These are phyloP conservation scores for Pygoscelis antarcticus DNA, from an alignment of 2,113 vertebrate species.

Conservation along the genomic window DNA sequence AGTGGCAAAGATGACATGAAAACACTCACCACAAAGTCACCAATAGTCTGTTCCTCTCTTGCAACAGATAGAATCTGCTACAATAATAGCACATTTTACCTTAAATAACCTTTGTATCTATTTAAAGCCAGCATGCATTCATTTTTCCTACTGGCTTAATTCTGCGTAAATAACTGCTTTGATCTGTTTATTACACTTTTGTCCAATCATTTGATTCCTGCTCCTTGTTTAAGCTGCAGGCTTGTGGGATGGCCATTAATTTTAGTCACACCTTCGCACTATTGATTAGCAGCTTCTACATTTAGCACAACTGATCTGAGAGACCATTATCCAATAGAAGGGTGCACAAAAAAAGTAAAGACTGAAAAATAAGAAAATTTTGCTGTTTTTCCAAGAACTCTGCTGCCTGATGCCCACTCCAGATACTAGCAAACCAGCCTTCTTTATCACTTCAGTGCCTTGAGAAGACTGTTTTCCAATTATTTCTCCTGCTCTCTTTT, in stretches of 20 bases:
- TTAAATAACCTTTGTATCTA: constrained; percentile 28
- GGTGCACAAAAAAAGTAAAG: neutral
- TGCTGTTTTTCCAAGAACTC: neutral
- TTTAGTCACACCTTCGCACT: neutral
- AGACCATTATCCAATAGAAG: neutral
- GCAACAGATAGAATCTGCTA: neutral
- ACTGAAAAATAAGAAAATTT: neutral
- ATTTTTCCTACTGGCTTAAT: constrained; percentile 11
- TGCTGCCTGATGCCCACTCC: neutral
- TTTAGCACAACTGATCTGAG: constrained; percentile 10
- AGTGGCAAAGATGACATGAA: neutral
- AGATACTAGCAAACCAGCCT: neutral
- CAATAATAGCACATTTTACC: neutral
- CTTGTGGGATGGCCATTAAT: neutral
- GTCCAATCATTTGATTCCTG: neutral
- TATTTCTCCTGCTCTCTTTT: neutral
- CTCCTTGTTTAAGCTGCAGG: constrained; percentile 11
- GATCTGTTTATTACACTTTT: constrained; percentile 16
- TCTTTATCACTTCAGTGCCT: neutral
- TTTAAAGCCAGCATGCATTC: constrained; percentile 22
- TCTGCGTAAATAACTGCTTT: constrained; percentile 29
- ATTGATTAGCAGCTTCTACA: constrained; percentile 11
- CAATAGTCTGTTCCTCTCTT: neutral
- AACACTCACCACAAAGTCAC: neutral
- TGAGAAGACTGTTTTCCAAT: neutral